A percentile compares a stretch with the other conserved stretches of the same genome.
Conservation (phyloP, 2,888 invertebrate species). For the Empis livida region DNA sequence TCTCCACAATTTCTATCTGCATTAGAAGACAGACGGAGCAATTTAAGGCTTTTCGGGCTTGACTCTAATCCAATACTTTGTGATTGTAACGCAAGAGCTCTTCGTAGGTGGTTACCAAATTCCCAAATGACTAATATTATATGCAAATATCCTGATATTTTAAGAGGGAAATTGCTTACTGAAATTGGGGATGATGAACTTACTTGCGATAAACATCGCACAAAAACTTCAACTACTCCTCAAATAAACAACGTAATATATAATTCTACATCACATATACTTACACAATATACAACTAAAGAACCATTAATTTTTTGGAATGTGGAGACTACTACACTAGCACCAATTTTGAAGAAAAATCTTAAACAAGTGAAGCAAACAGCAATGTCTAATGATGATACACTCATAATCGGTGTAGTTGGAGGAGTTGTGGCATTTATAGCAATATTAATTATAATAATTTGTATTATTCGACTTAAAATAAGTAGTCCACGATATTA, state of each 20-base stretch:
- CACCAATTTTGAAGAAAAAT: constrained; percentile 42
- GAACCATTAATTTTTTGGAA: constrained; percentile 89
- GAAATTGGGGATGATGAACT: constrained; percentile 72
- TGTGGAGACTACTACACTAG: constrained; percentile 55
- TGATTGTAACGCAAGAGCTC: constrained; percentile 68
- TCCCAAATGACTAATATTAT: constrained; percentile 47
- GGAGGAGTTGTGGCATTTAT: constrained; percentile 87
- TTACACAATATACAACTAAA: constrained; percentile 46
- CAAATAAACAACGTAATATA: constrained; percentile 19
- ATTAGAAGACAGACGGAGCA: constrained; percentile 67
- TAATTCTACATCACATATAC: constrained; percentile 32
- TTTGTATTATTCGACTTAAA: constrained; percentile 69
- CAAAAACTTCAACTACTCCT: constrained; percentile 28
- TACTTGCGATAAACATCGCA: constrained; percentile 59
- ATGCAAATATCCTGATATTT: constrained; percentile 57
- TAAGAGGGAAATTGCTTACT: constrained; percentile 53
- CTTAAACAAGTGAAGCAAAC: constrained; percentile 46
- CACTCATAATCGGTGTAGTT: constrained; percentile 88
- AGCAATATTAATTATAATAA: constrained; percentile 74
- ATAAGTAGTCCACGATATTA: constrained; percentile 56
- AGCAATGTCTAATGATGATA: constrained; percentile 71
- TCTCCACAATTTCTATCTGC: constrained; percentile 67
- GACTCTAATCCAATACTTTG: constrained; percentile 71
- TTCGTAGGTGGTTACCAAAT: constrained; percentile 63
- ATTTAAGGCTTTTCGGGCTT: constrained; percentile 59